phyloP scores from a whole-genome alignment of 2,888 invertebrate genomes.

The Lacanobia oleracea region DNA sequence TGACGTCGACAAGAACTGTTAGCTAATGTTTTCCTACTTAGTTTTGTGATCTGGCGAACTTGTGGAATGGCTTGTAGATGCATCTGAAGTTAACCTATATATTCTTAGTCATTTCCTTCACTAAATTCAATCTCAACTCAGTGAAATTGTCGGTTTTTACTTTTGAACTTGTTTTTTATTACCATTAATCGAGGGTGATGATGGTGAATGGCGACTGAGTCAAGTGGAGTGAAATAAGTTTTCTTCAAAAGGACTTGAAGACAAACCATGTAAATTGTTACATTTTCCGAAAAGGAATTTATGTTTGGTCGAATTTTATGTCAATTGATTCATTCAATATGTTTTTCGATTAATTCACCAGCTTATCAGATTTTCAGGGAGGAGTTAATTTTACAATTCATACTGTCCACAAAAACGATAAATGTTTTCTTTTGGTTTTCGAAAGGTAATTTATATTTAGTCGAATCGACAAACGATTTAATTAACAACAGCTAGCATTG shows the following conservation, averaged over 20 bases:
- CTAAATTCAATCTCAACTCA: background rate
- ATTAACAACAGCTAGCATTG: background rate
- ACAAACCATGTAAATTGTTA: too few species aligned
- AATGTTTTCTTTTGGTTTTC: constrained; percentile 16
- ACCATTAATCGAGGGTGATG: background rate
- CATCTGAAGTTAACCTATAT: background rate
- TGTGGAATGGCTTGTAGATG: background rate
- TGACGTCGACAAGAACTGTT: constrained; percentile 67
- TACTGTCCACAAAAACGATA: constrained; percentile 66
- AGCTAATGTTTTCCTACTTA: constrained; percentile 59
- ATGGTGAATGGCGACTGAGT: background rate
- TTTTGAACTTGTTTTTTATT: background rate
- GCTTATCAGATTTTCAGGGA: background rate
- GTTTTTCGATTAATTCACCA: background rate
- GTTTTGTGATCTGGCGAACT: constrained; percentile 2
- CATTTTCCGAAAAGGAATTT: too few species aligned
- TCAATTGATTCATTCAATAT: background rate
- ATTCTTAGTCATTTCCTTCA: background rate
- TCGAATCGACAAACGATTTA: too few species aligned
- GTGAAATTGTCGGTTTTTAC: too few species aligned
- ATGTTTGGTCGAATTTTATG: background rate
- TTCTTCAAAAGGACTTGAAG: too few species aligned
- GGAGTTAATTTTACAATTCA: constrained; percentile 74
- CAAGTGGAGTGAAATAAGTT: background rate
- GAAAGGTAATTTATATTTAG: background rate